Percentiles rank a stretch among this genome's conserved stretches.
Conservation (phyloP, 2,113 vertebrate genomes). For the Erythrolamprus reginae region DNA sequence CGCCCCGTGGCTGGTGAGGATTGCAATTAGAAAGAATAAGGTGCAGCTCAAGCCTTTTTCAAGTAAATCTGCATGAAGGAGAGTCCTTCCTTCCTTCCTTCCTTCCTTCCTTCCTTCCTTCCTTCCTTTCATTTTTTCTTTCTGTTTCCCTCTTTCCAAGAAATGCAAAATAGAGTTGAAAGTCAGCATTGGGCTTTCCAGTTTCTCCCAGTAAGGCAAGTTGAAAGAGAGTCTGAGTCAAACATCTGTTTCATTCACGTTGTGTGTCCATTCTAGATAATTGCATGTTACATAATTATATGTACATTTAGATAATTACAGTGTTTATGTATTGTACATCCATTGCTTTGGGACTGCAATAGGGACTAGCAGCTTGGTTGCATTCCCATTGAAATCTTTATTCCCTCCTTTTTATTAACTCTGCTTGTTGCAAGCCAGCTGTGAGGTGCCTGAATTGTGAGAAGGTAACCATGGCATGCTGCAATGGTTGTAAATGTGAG, state of each 20-base stretch:
- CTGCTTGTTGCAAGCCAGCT: neutral
- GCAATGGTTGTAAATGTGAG: neutral
- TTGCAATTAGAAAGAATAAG: neutral
- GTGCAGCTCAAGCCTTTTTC: neutral
- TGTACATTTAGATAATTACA: neutral
- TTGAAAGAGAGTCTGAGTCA: neutral
- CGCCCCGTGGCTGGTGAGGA: neutral
- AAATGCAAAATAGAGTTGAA: neutral
- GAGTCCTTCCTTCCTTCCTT: neutral
- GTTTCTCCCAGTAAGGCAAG: neutral
- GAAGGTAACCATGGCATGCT: neutral
- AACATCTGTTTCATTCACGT: neutral
- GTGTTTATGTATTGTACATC: neutral
- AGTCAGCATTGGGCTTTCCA: neutral
- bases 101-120: neutral
- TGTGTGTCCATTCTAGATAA: too few species aligned
- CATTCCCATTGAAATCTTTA: neutral
- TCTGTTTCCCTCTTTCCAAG: neutral
- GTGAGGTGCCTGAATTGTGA: neutral
- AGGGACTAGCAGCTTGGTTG: neutral
- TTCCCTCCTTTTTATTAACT: neutral
- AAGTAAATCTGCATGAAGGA: neutral
- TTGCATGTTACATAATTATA: too few species aligned
- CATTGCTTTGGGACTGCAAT: neutral
- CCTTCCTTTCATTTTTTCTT: neutral